phyloP scores from a whole-genome alignment of 2,888 invertebrate genomes.

The Agriopis leucophaearia region DNA sequence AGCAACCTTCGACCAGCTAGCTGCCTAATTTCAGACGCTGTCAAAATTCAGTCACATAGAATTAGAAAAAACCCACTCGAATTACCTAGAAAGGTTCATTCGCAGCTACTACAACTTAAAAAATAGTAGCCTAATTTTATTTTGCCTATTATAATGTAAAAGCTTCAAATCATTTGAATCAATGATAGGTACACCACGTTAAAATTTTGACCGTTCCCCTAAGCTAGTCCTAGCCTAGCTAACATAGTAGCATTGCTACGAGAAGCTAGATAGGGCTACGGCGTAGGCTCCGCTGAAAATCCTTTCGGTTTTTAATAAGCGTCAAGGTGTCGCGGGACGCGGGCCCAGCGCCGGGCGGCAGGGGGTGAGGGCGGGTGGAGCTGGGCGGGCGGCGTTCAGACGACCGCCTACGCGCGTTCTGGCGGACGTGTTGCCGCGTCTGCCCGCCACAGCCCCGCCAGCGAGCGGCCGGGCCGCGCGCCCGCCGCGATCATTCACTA shows the following conservation, averaged over 20 bases:
- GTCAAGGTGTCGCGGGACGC: slow-evolving; percentile 55
- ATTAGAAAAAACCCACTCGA: no score
- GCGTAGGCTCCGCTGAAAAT: slow-evolving; percentile 45
- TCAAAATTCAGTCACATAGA: no score
- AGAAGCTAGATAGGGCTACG: background rate
- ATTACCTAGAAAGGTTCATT: no score
- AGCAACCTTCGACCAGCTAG: no score
- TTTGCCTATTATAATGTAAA: no score
- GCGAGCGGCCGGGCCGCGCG: slow-evolving; percentile 86
- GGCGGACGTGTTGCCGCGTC: slow-evolving; percentile 71
- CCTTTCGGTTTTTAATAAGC: slow-evolving; percentile 63
- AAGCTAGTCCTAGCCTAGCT: background rate
- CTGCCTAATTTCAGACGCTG: no score
- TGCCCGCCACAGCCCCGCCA: slow-evolving; percentile 77
- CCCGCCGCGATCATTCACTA: slow-evolving; percentile 55
- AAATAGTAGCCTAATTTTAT: no score
- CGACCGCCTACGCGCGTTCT: slow-evolving; percentile 46
- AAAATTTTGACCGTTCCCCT: no score
- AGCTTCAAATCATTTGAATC: no score
- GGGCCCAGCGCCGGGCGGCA: slow-evolving; percentile 31
- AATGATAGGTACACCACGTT: no score
- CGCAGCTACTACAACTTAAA: no score
- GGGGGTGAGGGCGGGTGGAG: slow-evolving; percentile 37
- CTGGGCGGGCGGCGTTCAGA: slow-evolving; percentile 39
- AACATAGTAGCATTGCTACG: background rate